A percentile compares a stretch with the other conserved stretches of the same genome.
These are phyloP conservation scores for Notarius quadriscutis DNA, from an alignment of 2,113 vertebrate genomes.

Conservation along the genomic window DNA sequence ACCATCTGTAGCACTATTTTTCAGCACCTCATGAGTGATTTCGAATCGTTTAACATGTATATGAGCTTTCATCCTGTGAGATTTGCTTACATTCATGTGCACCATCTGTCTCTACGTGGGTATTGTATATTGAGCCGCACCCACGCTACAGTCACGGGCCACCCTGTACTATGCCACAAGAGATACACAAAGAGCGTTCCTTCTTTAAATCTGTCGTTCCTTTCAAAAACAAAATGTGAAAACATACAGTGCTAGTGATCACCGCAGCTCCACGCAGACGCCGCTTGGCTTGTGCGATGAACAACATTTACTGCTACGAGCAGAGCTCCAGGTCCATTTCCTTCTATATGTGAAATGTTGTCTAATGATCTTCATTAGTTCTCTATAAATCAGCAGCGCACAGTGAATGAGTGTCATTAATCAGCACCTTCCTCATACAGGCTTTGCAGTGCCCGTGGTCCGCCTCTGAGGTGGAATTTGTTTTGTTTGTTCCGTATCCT, in stretches of 20 bases:
- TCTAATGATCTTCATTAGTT: conserved; percentile 6
- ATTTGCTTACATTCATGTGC: neutral
- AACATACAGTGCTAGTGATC: neutral
- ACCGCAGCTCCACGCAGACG: neutral
- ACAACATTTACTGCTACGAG: neutral
- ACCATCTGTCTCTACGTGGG: neutral
- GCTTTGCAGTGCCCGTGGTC: neutral
- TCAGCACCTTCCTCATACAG: neutral
- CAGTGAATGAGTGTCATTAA: conserved; percentile 2
- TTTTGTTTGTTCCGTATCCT: conserved; percentile 1
- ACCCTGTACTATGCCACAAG: neutral
- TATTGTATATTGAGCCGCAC: neutral
- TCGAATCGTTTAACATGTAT: neutral
- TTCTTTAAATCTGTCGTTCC: neutral
- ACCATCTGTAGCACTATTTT: neutral
- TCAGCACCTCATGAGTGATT: no score
- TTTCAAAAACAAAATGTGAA: neutral
- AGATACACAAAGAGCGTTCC: neutral
- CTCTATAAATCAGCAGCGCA: neutral
- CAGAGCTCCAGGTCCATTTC: neutral
- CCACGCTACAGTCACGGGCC: neutral
- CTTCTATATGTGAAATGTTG: neutral
- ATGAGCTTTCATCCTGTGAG: neutral
- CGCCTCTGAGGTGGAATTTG: neutral
- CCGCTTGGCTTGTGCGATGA: neutral